Evolutionary conservation across 53 echinoderm and acorn worm genomes (phyloP), one percentile per base, ranked within the genome.

Genomic region (Hippasteria phrygiana): DNA sequence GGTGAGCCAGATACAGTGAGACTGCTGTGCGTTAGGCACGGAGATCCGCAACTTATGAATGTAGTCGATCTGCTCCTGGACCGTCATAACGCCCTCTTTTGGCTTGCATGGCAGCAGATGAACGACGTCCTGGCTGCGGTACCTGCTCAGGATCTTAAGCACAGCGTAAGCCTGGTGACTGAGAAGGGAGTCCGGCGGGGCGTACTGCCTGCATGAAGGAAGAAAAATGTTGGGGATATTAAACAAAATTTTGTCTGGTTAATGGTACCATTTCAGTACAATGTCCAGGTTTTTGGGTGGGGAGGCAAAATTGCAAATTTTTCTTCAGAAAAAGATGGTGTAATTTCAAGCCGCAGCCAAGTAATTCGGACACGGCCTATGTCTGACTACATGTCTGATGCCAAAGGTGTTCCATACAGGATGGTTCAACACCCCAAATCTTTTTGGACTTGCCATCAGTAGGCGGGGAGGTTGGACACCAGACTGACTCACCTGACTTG

Each of bases 401-500:
- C 51, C 51, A 51, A 6, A 51, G n/a, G 2, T 51, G 1, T 51
- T 11, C 51, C 13, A 51, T 2, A 3, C 20, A 20, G 16, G 20
- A 14, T 17, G 51, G 51, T 20, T 20, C 9, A 8, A 51, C 14
- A n/a, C n/a, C n/a, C n/a, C n/a, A n/a, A n/a, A n/a, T n/a, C n/a
- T n/a, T n/a, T n/a, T n/a, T n/a, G n/a, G n/a, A n/a, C n/a, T n/a
- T n/a, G n/a, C n/a, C n/a, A n/a, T n/a, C n/a, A 51, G 16, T 51
- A 2, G 51, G 51, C 51, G 14, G 20, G 46, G 46, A 13, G 9
- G 13, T 46, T 46, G 46, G 46, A 13, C 8, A 46, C 46, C 46
- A 46, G 46, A 46, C 46, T 46, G 46, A 8, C 51, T 27, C 43
- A 83, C 83, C 83, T 65, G 66, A 83, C 83, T 83, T 83, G 83